Percentiles rank a stretch among this genome's conserved stretches.
Conservation (phyloP, 2,113 vertebrate genomes). For the Phyllopteryx taeniolatus region DNA sequence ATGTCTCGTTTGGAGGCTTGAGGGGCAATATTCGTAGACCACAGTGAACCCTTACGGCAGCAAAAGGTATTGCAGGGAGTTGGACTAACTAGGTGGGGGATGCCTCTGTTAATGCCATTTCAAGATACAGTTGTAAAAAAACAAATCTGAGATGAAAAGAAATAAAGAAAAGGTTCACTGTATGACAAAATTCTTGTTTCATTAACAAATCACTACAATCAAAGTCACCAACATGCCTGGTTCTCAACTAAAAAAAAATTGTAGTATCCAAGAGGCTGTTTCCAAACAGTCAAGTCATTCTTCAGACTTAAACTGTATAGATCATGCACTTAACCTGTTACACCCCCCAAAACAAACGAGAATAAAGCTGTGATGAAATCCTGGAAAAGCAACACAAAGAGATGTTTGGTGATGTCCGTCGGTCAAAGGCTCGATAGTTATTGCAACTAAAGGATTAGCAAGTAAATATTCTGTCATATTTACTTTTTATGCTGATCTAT, state of each 20-base stretch:
- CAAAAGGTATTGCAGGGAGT: not conserved
- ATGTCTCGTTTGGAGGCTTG: not conserved
- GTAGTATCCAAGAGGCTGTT: too few relatives aligned
- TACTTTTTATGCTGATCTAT: too few relatives aligned
- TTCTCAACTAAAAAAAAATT: too few relatives aligned
- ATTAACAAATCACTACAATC: too few relatives aligned
- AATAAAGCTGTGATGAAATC: too few relatives aligned
- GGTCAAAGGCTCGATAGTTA: not conserved
- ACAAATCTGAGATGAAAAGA: not conserved
- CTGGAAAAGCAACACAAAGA: too few relatives aligned
- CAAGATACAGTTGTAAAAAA: not conserved
- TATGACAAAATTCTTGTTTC: too few relatives aligned
- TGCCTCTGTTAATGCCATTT: not conserved
- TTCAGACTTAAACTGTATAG: not conserved
- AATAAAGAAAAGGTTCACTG: too few relatives aligned
- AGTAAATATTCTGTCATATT: not conserved
- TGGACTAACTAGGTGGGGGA: not conserved
- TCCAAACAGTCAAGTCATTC: not conserved
- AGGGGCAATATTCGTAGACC: constrained; percentile 5
- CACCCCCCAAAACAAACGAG: too few relatives aligned
- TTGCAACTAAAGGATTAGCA: not conserved
- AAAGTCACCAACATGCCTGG: too few relatives aligned
- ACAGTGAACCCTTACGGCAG: constrained; percentile 71
- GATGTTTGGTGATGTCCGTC: too few relatives aligned
- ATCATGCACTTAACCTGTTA: too few relatives aligned